Evolutionary conservation across 2,113 vertebrate species (phyloP).

Genomic region (Osmerus mordax): DNA sequence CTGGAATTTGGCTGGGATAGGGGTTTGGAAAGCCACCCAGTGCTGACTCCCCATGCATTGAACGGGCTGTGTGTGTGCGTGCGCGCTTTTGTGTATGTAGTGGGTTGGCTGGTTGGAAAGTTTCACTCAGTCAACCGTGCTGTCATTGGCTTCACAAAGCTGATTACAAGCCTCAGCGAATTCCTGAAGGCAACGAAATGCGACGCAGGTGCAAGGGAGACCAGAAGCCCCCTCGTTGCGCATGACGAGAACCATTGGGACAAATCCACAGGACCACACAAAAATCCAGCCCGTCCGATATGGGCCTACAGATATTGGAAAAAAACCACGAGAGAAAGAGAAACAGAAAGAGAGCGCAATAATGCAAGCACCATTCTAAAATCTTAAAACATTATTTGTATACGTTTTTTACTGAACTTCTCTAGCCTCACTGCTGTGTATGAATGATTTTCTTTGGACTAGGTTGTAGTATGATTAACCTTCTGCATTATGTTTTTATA

Average conservation of each 20-base stretch:
- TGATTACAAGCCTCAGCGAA: conserved; percentile 92
- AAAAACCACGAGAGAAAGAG: not conserved
- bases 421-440: too few relatives aligned
- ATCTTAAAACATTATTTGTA: too few relatives aligned
- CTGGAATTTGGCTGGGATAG: conserved; percentile 84
- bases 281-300: conserved; percentile 54
- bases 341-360: not conserved
- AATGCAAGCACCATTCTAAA: not conserved
- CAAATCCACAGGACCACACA: conserved; percentile 81
- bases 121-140: conserved; percentile 86
- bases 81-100: not conserved
- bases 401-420: too few relatives aligned
- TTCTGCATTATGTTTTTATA: too few relatives aligned
- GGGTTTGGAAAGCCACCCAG: conserved; percentile 81
- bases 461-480: too few relatives aligned
- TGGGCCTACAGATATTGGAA: not conserved
- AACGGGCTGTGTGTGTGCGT: conserved; percentile 58
- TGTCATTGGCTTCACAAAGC: conserved; percentile 90
- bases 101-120: conserved; percentile 74
- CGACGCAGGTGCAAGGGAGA: conserved; percentile 85
- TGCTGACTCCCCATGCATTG: conserved; percentile 81
- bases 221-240: conserved; percentile 74
- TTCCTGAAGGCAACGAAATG: conserved; percentile 88
- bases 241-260: conserved; percentile 57
- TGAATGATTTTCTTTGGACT: too few relatives aligned